These are phyloP conservation scores for Harpalus rubripes DNA, from an alignment of 2,888 invertebrate species.

Conservation along the genomic window DNA sequence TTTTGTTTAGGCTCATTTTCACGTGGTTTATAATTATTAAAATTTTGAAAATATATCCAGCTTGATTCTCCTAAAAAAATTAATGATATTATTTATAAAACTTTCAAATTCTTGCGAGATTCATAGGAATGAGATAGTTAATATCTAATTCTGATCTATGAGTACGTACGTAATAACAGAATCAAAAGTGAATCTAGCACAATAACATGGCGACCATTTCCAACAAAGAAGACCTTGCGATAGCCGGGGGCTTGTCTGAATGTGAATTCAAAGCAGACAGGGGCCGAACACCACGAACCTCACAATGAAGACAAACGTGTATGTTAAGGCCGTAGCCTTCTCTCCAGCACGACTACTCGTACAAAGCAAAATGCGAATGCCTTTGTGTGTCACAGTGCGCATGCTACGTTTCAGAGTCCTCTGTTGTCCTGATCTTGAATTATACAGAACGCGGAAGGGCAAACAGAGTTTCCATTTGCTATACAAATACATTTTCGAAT, in stretches of 20 bases:
- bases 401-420: constrained; percentile 33
- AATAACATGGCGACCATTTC: constrained; percentile 17
- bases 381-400: constrained; percentile 48
- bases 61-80: no score
- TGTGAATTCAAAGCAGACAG: constrained; percentile 32
- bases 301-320: constrained; percentile 52
- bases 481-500: constrained; percentile 54
- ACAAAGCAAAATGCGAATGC: constrained; percentile 50
- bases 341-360: background rate
- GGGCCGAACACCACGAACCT: constrained; percentile 11
- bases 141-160: background rate
- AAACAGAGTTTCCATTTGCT: constrained; percentile 60
- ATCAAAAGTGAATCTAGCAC: background rate
- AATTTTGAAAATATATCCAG: no score
- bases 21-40: no score
- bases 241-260: constrained; percentile 26
- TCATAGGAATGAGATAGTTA: no score
- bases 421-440: constrained; percentile 65
- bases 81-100: no score
- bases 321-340: background rate
- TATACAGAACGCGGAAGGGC: constrained; percentile 57
- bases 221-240: constrained; percentile 40
- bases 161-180: background rate
- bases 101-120: no score
- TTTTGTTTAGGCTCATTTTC: no score